phyloP scores from a whole-genome alignment of 2,113 vertebrate genomes.

The Calyptomena viridis region DNA sequence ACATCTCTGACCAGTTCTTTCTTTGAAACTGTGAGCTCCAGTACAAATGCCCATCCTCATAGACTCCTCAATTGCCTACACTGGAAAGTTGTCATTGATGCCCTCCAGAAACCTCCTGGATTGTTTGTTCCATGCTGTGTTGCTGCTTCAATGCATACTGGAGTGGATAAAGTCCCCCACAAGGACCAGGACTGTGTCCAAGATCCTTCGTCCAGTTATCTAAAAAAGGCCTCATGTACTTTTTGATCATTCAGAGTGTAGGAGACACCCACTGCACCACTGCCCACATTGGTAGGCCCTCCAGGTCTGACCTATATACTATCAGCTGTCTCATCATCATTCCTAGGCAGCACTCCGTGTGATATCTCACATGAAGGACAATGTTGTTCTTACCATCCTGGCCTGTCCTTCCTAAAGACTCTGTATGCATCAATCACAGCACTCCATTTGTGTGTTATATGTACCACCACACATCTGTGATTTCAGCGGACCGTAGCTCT shows the following conservation, averaged over 20 bases:
- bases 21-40: neutral
- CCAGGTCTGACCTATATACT: neutral
- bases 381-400: neutral
- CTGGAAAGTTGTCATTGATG: neutral
- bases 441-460: neutral
- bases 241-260: neutral
- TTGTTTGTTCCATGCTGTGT: neutral
- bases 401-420: neutral
- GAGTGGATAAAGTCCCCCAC: neutral
- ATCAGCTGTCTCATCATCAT: neutral
- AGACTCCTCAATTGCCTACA: neutral
- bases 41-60: neutral
- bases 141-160: neutral
- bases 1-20: neutral
- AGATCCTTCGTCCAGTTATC: neutral
- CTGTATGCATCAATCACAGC: neutral
- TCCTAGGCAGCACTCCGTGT: neutral
- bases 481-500: neutral
- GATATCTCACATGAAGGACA: neutral
- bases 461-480: neutral
- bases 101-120: neutral
- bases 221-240: neutral
- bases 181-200: neutral
- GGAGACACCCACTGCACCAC: neutral
- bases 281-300: neutral